Evolutionary conservation across 2,113 vertebrate species (phyloP).

Genomic region (Atlantisia rogersi): DNA sequence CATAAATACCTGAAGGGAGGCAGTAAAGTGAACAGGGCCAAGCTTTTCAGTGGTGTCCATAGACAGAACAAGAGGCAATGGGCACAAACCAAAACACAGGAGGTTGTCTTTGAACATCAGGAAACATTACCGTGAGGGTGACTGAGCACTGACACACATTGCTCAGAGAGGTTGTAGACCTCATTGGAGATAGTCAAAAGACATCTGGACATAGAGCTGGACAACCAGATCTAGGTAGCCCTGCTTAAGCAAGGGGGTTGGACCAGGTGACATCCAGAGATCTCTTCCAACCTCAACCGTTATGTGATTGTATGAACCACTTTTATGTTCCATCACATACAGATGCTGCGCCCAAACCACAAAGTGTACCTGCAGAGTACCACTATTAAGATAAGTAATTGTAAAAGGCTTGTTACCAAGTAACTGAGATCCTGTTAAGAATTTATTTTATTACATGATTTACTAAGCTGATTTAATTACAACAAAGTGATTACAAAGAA

Average conservation of each 20-base stretch:
- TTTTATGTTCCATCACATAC: accelerated
- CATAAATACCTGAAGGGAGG: not conserved
- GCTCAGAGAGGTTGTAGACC: not conserved
- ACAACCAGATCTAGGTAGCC: not conserved
- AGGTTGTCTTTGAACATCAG: not conserved
- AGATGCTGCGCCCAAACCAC: not conserved
- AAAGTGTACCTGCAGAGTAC: not conserved
- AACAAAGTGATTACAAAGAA: conserved; percentile 7
- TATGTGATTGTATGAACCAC: not conserved
- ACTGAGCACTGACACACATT: not conserved
- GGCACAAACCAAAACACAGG: not conserved
- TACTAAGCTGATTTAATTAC: conserved; percentile 10
- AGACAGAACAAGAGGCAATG: not conserved
- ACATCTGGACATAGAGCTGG: not conserved
- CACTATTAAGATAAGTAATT: not conserved
- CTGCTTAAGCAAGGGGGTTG: not conserved
- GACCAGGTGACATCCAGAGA: not conserved
- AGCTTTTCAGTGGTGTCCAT: not conserved
- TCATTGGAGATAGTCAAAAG: not conserved
- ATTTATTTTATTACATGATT: conserved; percentile 5
- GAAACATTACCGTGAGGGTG: not conserved
- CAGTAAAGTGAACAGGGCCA: not conserved
- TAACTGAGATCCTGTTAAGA: not conserved
- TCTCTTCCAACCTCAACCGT: not conserved
- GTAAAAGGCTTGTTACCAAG: not conserved